Percentiles rank a stretch among this genome's conserved stretches.
These are phyloP conservation scores for Bubalus kerabau DNA, from an alignment of 2,113 vertebrate species.

Conservation along the genomic window DNA sequence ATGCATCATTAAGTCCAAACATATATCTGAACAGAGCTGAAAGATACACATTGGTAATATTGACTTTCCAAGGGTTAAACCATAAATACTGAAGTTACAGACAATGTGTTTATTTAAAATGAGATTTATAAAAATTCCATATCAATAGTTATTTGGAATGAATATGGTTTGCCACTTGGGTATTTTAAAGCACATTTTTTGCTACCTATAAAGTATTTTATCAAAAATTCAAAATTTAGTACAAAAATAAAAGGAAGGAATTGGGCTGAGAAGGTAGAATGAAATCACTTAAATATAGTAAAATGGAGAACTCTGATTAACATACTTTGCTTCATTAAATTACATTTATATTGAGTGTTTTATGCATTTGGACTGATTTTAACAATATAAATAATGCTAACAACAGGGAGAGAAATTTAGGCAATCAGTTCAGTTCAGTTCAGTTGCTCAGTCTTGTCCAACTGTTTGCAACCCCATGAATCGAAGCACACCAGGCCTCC, in stretches of 20 bases:
- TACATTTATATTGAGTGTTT: not conserved
- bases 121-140: not conserved
- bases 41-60: not conserved
- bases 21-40: not conserved
- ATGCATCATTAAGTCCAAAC: not conserved
- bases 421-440: no score
- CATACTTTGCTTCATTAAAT: not conserved
- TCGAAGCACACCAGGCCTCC: no score
- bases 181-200: not conserved
- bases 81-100: not conserved
- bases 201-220: not conserved
- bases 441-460: rapidly evolving
- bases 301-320: not conserved
- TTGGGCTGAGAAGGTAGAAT: not conserved
- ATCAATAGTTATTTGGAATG: not conserved
- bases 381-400: not conserved
- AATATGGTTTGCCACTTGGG: not conserved
- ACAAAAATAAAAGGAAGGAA: not conserved
- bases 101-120: not conserved
- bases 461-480: no score
- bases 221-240: not conserved
- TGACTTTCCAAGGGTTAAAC: not conserved
- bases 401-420: not conserved
- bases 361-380: not conserved
- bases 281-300: not conserved